phyloP scores from a whole-genome alignment of 2,797 vertebrate genomes.

The Lacerta viridis region DNA sequence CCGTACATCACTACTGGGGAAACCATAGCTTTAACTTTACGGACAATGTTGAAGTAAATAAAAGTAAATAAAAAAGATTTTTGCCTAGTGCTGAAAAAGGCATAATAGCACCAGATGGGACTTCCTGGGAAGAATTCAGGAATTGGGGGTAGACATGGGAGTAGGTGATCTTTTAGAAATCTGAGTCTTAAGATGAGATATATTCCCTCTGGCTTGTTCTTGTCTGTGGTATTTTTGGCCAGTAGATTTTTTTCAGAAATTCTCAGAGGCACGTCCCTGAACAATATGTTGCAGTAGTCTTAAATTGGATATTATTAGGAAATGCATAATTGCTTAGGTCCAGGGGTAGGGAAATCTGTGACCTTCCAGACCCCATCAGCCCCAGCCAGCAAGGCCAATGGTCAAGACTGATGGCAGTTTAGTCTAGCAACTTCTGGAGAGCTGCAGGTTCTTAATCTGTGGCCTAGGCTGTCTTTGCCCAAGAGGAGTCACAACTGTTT shows the following conservation, averaged over 20 bases:
- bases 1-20: too few species aligned
- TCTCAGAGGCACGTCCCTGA: background rate
- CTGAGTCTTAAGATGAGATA: background rate
- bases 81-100: background rate
- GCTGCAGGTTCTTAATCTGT: too few species aligned
- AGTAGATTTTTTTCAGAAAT: background rate
- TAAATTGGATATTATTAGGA: background rate
- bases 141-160: background rate
- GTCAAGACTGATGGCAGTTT: too few species aligned
- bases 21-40: too few species aligned
- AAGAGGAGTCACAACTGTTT: background rate
- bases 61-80: too few species aligned
- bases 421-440: too few species aligned
- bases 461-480: background rate
- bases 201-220: background rate
- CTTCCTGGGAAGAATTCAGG: background rate
- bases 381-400: too few species aligned
- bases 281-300: background rate
- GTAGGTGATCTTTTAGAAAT: background rate
- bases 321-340: background rate
- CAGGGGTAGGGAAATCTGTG: too few species aligned
- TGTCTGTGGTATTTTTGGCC: background rate
- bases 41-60: too few species aligned
- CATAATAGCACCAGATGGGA: background rate
- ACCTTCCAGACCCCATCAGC: too few species aligned